Evolutionary conservation across 2,113 vertebrate genomes (phyloP).

Genomic region (Caracal caracal): DNA sequence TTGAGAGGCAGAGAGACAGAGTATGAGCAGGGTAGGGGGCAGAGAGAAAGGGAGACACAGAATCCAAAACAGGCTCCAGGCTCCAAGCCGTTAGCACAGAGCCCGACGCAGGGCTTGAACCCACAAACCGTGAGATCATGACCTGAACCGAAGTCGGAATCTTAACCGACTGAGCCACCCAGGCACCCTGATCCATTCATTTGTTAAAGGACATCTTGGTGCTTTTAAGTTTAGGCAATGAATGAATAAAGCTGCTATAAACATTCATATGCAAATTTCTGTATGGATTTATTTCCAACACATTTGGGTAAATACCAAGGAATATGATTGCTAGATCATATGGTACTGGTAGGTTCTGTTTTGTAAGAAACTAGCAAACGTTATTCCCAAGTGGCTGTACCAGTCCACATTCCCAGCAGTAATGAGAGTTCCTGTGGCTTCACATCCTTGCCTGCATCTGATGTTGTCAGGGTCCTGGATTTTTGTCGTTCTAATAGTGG

Average conservation of each 20-base stretch:
- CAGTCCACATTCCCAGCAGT: not conserved
- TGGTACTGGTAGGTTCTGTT: not conserved
- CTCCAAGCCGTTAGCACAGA: no score
- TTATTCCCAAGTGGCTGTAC: not conserved
- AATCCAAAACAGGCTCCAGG: no score
- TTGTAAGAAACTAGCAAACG: not conserved
- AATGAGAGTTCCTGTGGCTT: not conserved
- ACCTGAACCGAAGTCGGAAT: no score
- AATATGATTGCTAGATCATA: not conserved
- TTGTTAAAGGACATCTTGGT: not conserved
- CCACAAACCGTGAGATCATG: no score
- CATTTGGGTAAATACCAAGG: not conserved
- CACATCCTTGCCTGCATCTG: not conserved
- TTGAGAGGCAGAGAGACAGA: no score
- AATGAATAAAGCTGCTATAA: not conserved
- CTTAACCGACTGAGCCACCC: no score
- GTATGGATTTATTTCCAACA: not conserved
- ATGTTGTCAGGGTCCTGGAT: not conserved
- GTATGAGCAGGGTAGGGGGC: no score
- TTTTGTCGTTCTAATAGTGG: not conserved
- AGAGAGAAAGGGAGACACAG: no score
- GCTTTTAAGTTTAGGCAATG: not conserved
- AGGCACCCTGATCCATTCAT: not conserved
- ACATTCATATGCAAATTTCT: not conserved
- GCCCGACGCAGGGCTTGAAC: no score